phyloP scores from a whole-genome alignment of 2,888 invertebrate genomes.

The Agapetus fuscipes region DNA sequence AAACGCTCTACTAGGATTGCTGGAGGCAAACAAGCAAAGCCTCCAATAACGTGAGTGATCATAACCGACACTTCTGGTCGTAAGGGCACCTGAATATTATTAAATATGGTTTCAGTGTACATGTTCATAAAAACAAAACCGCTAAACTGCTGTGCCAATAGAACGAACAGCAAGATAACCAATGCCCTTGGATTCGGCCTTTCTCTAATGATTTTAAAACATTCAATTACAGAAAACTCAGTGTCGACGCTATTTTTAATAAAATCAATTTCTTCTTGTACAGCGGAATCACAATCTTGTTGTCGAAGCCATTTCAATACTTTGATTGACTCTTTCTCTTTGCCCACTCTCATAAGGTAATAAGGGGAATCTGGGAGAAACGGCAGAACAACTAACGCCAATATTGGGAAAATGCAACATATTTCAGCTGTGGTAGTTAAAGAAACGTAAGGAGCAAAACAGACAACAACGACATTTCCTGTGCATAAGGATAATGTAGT shows the following conservation, averaged over 20 bases:
- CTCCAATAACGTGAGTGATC: conserved; percentile 11
- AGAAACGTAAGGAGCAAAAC: conserved; percentile 19
- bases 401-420: conserved; percentile 18
- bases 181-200: conserved; percentile 19
- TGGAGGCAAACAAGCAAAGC: conserved; percentile 10
- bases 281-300: conserved; percentile 7
- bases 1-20: conserved; percentile 16
- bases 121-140: conserved; percentile 15
- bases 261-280: conserved; percentile 12
- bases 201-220: conserved; percentile 13
- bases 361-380: conserved; percentile 21
- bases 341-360: conserved; percentile 17
- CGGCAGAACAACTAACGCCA: conserved; percentile 14
- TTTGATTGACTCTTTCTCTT: conserved; percentile 14
- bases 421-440: conserved; percentile 13
- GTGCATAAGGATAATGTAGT: conserved; percentile 16
- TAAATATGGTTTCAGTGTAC: conserved; percentile 19
- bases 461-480: conserved; percentile 16
- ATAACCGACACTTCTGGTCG: conserved; percentile 16
- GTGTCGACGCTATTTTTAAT: conserved; percentile 12
- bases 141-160: conserved; percentile 18
- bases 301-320: conserved; percentile 18
- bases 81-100: conserved; percentile 13
- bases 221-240: conserved; percentile 12
- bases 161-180: conserved; percentile 8